Percentiles rank a stretch among this genome's conserved stretches.
Evolutionary conservation across 2,888 invertebrate species (phyloP).

Genomic region (Eretmocerus hayati): DNA sequence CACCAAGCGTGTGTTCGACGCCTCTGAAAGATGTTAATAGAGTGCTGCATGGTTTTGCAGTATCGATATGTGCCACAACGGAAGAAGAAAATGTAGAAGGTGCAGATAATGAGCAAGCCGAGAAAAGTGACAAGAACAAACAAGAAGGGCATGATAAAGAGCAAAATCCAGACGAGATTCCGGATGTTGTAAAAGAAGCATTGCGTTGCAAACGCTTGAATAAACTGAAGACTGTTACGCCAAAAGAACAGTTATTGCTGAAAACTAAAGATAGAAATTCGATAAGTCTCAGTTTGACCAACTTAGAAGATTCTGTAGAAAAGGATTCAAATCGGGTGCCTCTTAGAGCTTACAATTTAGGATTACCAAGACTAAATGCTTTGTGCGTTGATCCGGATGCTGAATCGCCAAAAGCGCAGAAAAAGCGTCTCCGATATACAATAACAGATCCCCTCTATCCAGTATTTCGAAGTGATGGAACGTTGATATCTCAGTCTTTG

Average conservation of each 20-base stretch:
- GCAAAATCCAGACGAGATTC: slow-evolving; percentile 39
- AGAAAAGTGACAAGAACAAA: slow-evolving; percentile 2
- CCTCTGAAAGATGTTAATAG: slow-evolving; percentile 69
- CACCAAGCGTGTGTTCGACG: slow-evolving; percentile 71
- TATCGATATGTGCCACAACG: slow-evolving; percentile 66
- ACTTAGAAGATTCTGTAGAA: slow-evolving; percentile 57
- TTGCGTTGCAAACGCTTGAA: slow-evolving; percentile 44
- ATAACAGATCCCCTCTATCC: slow-evolving; percentile 76
- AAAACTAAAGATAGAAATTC: slow-evolving; percentile 30
- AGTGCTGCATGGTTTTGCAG: slow-evolving; percentile 63
- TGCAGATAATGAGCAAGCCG: background rate
- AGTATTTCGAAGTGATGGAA: slow-evolving; percentile 66
- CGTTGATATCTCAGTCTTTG: slow-evolving; percentile 64
- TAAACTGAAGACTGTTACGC: slow-evolving; percentile 34
- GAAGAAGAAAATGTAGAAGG: slow-evolving; percentile 39
- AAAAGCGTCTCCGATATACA: slow-evolving; percentile 55
- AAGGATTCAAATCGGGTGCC: slow-evolving; percentile 54
- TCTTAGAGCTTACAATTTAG: slow-evolving; percentile 52
- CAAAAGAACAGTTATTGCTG: slow-evolving; percentile 28
- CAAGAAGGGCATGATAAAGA: slow-evolving; percentile 16
- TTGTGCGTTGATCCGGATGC: slow-evolving; percentile 27
- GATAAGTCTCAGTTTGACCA: slow-evolving; percentile 54
- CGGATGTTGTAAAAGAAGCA: slow-evolving; percentile 47
- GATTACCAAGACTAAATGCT: slow-evolving; percentile 43
- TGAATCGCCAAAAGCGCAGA: slow-evolving; percentile 38